Evolutionary conservation across 2,797 vertebrate genomes (phyloP), one percentile per base, ranked within the genome.

Genomic region (Coendou prehensilis): DNA sequence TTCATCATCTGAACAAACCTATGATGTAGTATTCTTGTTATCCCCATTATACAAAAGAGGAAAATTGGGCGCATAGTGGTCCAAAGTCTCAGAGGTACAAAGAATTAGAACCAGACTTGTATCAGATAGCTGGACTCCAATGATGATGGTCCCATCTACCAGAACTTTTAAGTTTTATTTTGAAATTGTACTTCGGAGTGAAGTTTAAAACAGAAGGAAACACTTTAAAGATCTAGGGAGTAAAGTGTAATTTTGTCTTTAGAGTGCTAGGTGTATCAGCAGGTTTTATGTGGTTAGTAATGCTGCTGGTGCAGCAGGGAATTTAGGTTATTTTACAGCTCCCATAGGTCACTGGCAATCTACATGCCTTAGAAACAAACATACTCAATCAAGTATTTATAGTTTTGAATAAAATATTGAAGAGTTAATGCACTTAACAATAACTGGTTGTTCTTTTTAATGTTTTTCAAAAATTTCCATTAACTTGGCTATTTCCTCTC

Each of bases 151-250:
- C 23, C 45, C 57, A 47, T 64, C 37, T 45, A 28, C 18, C 33
- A 18, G 3, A 30, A 56, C 54, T 80, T 30, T 30, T 2, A 5
- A 33, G 9, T 52, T 57, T 96, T 61, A 23, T 59, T 88, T 92
- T 84, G 52, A 83, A 88, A 84, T 47, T n/a, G 9, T 67, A 54
- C 41, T 88, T 87, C 78, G 28, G 33, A 91, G 13, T 75, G 30
- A 76, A n/a, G 61, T 91, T 61, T 52, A 47, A 54, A 95, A 71
- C 52, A 87, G 59, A 23, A 89, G 54, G n/a, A 86, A 88, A 84
- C 50, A 78, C 76, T 71, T 94, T 69, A 61, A 81, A 83, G 85
- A 92, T 37, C 30, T 0, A 4, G 47, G 90, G 75, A 26, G 2
- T n/a, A 78, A 63, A 50, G 1, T 45, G 18, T 30, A 52, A 57